A percentile compares a stretch with the other conserved stretches of the same genome.
Conservation (phyloP, 2,113 vertebrate species). For the Otis tarda region DNA sequence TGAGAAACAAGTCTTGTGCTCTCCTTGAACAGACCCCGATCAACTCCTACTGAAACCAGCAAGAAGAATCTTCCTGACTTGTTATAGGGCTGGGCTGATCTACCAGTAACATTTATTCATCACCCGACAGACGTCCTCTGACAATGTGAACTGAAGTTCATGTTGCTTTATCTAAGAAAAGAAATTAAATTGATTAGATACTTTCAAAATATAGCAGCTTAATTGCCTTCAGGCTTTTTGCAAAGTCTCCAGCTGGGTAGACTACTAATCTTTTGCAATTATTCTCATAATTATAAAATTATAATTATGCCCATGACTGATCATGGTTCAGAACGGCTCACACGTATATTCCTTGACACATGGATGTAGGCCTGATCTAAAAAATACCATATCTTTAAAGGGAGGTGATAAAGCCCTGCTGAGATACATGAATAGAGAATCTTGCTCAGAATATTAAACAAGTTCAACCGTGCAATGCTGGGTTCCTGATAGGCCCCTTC, state of each 20-base stretch:
- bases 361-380: neutral
- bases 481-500: neutral
- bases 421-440: neutral
- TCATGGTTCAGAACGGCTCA: neutral
- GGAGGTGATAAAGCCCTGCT: neutral
- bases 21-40: neutral
- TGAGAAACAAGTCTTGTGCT: neutral
- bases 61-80: neutral
- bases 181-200: slow-evolving; percentile 25
- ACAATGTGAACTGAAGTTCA: neutral
- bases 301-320: neutral
- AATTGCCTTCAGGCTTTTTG: slow-evolving; percentile 18
- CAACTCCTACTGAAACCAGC: neutral
- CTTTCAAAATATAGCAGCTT: slow-evolving; percentile 12
- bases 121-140: neutral
- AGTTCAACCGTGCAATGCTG: neutral
- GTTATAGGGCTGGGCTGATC: neutral
- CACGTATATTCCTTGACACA: neutral
- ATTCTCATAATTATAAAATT: slow-evolving; percentile 32
- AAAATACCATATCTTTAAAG: accelerated
- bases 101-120: neutral
- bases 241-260: slow-evolving; percentile 14
- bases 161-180: slow-evolving; percentile 6
- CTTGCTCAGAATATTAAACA: neutral
- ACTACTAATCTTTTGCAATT: slow-evolving; percentile 32